phyloP scores from a whole-genome alignment of 1,140 invertebrate genomes.

The Phymorhynchus buccinoides region DNA sequence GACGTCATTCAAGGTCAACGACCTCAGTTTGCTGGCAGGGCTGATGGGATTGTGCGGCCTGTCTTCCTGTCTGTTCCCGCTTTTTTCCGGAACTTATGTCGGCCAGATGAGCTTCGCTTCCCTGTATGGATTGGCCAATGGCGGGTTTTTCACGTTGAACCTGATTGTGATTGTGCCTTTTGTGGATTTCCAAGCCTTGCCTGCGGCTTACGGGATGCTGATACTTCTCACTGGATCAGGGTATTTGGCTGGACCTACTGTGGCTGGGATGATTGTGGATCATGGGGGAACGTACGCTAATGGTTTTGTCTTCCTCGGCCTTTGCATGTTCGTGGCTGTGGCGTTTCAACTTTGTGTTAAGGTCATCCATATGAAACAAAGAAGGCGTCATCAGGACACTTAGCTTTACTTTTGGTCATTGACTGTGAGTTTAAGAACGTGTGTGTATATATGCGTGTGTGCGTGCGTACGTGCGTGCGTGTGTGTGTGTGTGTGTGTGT shows the following conservation, averaged over 20 bases:
- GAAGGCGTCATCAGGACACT: too few relatives aligned
- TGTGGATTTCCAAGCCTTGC: not conserved
- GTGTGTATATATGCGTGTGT: too few relatives aligned
- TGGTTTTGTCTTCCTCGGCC: too few relatives aligned
- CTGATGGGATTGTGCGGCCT: not conserved
- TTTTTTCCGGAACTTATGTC: not conserved
- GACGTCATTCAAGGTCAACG: not conserved
- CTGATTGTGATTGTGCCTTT: not conserved
- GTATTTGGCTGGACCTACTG: not conserved
- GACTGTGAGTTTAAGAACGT: too few relatives aligned
- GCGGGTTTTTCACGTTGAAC: not conserved
- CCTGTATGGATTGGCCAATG: not conserved
- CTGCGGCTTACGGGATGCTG: not conserved
- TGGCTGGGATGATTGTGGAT: too few relatives aligned
- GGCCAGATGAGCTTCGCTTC: not conserved
- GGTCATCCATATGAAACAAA: too few relatives aligned
- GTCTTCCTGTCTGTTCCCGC: slow-evolving; percentile 5
- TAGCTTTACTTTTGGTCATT: too few relatives aligned
- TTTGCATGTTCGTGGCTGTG: too few relatives aligned
- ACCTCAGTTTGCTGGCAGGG: not conserved
- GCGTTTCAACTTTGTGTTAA: too few relatives aligned
- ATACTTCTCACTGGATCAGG: not conserved
- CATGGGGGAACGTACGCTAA: too few relatives aligned
- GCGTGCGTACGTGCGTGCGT: too few relatives aligned
- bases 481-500: too few relatives aligned